phyloP scores from a whole-genome alignment of 2,797 vertebrate genomes.

The Diglossa cyanea region DNA sequence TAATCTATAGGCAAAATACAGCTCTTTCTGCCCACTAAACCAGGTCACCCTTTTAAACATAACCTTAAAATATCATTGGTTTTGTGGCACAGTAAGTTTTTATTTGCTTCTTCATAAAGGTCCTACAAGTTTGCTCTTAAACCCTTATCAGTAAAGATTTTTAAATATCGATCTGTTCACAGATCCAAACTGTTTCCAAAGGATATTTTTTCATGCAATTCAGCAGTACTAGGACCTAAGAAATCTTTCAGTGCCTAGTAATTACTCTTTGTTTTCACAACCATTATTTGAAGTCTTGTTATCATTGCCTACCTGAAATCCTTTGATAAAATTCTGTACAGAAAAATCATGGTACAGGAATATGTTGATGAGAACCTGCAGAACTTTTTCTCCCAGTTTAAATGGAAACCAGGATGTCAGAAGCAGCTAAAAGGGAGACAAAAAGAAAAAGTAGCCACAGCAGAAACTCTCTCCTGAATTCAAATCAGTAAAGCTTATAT shows the following conservation, averaged over 20 bases:
- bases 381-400: constrained; percentile 87
- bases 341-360: constrained; percentile 98
- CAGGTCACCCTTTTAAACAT: not conserved
- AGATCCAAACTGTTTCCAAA: not conserved
- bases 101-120: not conserved
- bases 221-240: not conserved
- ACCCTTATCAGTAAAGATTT: not conserved
- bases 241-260: not conserved
- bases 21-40: not conserved
- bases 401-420: constrained; percentile 86
- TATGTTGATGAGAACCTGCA: constrained; percentile 90
- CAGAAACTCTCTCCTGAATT: not conserved
- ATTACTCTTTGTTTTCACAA: not conserved
- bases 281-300: not conserved
- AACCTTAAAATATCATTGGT: not conserved
- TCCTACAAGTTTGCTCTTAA: not conserved
- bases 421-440: constrained; percentile 81
- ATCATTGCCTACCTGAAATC: constrained; percentile 85
- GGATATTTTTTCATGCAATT: not conserved
- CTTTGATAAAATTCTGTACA: constrained; percentile 95
- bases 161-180: not conserved
- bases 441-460: not conserved
- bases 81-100: not conserved
- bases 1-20: not conserved
- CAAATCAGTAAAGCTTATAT: not conserved